These are phyloP conservation scores for Archilochus colubris DNA, from an alignment of 2,113 vertebrate genomes.

Conservation along the genomic window DNA sequence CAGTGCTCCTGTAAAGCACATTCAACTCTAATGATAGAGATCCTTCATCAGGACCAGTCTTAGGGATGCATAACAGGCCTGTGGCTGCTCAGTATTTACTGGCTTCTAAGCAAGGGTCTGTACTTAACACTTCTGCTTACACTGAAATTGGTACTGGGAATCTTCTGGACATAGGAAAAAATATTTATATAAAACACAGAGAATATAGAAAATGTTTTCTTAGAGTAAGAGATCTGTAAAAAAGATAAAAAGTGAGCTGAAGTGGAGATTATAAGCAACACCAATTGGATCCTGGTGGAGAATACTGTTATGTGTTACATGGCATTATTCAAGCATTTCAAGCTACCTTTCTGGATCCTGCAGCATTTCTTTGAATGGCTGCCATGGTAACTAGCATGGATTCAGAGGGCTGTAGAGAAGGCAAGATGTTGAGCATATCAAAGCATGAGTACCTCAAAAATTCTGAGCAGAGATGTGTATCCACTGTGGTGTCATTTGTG, in stretches of 20 bases:
- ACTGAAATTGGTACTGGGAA: neutral
- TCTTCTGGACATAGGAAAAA: neutral
- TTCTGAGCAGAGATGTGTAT: neutral
- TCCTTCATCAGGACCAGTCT: neutral
- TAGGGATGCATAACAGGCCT: neutral
- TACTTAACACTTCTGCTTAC: neutral
- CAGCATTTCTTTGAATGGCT: neutral
- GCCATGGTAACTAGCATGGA: neutral
- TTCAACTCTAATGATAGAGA: neutral
- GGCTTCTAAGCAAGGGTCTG: neutral
- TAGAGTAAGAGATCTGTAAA: neutral
- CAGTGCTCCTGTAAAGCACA: neutral
- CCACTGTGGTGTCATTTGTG: accelerated
- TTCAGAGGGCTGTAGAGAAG: neutral
- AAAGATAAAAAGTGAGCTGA: neutral
- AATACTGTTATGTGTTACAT: neutral
- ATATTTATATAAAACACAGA: neutral
- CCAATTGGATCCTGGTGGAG: neutral
- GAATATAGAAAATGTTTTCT: neutral
- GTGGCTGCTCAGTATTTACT: neutral
- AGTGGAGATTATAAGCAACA: neutral
- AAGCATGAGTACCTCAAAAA: neutral
- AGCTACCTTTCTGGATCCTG: neutral
- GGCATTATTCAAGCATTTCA: neutral
- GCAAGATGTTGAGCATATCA: neutral